Evolutionary conservation across 2,888 invertebrate species (phyloP).

Genomic region (Myopa testacea): DNA sequence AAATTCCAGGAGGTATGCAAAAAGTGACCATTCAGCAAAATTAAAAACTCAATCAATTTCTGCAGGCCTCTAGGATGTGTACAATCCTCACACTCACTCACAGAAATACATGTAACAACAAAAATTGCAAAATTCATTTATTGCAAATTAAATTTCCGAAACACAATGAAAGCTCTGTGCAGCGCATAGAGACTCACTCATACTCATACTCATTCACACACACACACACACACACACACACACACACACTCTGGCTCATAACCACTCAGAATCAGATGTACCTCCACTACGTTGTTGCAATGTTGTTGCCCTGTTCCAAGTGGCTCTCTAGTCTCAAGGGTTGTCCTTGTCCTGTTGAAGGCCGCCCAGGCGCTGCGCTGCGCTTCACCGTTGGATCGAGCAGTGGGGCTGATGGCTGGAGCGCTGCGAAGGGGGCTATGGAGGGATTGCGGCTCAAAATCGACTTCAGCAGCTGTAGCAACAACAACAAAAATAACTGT

Average conservation of each 20-base stretch:
- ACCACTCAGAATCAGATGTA: conserved; percentile 6
- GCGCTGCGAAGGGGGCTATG: background rate
- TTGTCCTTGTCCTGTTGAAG: conserved; percentile 28
- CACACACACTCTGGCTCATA: background rate
- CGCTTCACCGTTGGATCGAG: background rate
- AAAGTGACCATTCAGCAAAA: conserved; percentile 40
- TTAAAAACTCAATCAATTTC: conserved; percentile 45
- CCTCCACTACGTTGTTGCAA: conserved; percentile 4
- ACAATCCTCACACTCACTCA: background rate
- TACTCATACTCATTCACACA: background rate
- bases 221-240: conserved; percentile 8
- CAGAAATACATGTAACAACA: conserved; percentile 6
- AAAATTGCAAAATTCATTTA: conserved; percentile 44
- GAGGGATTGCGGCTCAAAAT: background rate
- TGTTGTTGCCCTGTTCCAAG: background rate
- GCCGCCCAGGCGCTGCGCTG: background rate
- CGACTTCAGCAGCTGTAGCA: conserved; percentile 24
- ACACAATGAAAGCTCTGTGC: conserved; percentile 11
- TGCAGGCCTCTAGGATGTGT: conserved; percentile 18
- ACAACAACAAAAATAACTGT: conserved; percentile 34
- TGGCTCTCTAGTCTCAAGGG: conserved; percentile 34
- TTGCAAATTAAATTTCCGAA: conserved; percentile 45
- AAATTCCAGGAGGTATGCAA: conserved; percentile 5
- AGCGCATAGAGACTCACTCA: background rate
- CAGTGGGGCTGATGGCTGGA: conserved; percentile 28